Evolutionary conservation across 2,888 invertebrate genomes (phyloP).

Genomic region (Drosophila antonietae): DNA sequence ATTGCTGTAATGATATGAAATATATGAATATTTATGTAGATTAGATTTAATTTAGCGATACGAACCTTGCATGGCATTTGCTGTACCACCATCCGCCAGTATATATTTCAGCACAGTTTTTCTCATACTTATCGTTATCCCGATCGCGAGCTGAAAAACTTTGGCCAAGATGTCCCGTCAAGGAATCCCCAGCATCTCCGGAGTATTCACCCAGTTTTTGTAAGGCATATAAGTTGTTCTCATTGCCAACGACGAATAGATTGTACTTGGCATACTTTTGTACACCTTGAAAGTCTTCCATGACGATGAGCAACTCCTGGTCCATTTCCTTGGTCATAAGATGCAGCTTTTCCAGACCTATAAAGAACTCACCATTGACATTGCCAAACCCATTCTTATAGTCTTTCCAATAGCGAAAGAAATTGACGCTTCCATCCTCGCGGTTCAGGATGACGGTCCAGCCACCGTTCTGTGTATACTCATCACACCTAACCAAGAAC

Average conservation of each 20-base stretch:
- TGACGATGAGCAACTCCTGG: slow-evolving; percentile 87
- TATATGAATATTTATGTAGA: neutral
- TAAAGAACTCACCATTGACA: slow-evolving; percentile 89
- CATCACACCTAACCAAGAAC: slow-evolving; percentile 86
- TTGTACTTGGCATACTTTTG: slow-evolving; percentile 87
- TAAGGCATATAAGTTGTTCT: slow-evolving; percentile 87
- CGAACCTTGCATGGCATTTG: slow-evolving; percentile 87
- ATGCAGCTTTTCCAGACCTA: slow-evolving; percentile 89
- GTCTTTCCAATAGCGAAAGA: slow-evolving; percentile 88
- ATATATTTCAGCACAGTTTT: slow-evolving; percentile 88
- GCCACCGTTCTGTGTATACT: slow-evolving; percentile 86
- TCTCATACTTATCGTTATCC: slow-evolving; percentile 89
- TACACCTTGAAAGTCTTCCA: slow-evolving; percentile 87
- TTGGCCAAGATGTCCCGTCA: slow-evolving; percentile 88
- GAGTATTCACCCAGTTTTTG: slow-evolving; percentile 88
- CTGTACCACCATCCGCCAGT: slow-evolving; percentile 91
- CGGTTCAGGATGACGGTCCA: slow-evolving; percentile 90
- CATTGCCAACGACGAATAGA: slow-evolving; percentile 88
- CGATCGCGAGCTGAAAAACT: slow-evolving; percentile 89
- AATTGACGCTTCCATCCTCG: slow-evolving; percentile 88
- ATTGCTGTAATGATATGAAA: slow-evolving; percentile 85
- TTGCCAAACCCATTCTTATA: slow-evolving; percentile 88
- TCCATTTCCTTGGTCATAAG: slow-evolving; percentile 83
- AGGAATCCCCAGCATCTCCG: slow-evolving; percentile 89
- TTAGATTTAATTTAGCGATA: neutral